These are phyloP conservation scores for Pomacea canaliculata DNA, from an alignment of 2,888 invertebrate genomes.

Conservation along the genomic window DNA sequence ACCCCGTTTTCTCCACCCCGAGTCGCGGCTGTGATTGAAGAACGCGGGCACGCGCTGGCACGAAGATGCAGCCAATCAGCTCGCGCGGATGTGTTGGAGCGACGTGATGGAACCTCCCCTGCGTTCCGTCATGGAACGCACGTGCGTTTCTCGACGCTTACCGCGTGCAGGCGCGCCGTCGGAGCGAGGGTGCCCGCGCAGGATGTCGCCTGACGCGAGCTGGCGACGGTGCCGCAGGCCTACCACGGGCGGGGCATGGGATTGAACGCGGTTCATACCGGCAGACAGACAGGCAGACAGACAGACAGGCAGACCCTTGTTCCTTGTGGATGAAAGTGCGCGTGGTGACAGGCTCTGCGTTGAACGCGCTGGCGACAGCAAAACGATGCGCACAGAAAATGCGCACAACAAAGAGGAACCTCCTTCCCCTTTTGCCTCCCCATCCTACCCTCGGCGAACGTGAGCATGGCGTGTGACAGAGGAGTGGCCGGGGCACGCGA, in stretches of 20 bases:
- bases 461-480: constrained; percentile 15
- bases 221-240: background rate
- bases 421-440: too few relatives aligned
- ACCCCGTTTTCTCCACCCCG: background rate
- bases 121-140: constrained; percentile 17
- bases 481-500: constrained; percentile 23
- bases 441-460: background rate
- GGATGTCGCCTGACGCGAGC: background rate
- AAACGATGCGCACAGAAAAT: constrained; percentile 6
- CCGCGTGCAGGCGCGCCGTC: background rate
- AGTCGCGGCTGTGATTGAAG: constrained; percentile 23
- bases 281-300: background rate
- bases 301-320: background rate
- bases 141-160: background rate
- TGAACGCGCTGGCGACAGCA: background rate
- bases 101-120: constrained; percentile 18
- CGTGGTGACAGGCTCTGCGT: background rate
- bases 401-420: constrained; percentile 19
- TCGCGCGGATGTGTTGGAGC: background rate
- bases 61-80: constrained; percentile 19
- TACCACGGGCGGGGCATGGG: background rate
- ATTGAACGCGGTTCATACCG: background rate
- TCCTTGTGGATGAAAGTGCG: background rate
- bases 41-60: constrained; percentile 17
- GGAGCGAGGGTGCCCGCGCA: background rate